A percentile compares a stretch with the other conserved stretches of the same genome.
phyloP scores from a whole-genome alignment of 2,888 invertebrate species.

The Lithophane leautieri region DNA sequence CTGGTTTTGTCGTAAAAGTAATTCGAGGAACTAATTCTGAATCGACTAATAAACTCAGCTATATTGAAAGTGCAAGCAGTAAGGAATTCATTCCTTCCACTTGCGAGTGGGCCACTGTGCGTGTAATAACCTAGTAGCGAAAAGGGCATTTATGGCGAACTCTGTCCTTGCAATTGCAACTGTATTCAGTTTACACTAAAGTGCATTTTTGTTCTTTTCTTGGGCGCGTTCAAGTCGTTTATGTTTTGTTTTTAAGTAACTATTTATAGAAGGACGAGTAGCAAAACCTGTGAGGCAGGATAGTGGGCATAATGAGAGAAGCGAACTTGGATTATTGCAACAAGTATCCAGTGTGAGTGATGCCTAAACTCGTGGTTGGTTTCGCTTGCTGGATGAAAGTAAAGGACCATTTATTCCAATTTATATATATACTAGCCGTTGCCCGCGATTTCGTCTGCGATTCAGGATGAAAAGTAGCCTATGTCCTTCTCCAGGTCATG shows the following conservation, averaged over 20 bases:
- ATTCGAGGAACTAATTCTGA: slow-evolving; percentile 75
- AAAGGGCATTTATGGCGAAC: slow-evolving; percentile 56
- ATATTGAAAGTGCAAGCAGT: slow-evolving; percentile 88
- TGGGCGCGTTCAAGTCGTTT: slow-evolving; percentile 61
- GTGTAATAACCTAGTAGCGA: slow-evolving; percentile 46
- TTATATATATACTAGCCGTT: not conserved
- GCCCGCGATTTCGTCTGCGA: no score
- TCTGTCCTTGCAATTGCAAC: slow-evolving; percentile 55
- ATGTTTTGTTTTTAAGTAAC: slow-evolving; percentile 65
- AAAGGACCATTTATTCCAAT: slow-evolving; percentile 13
- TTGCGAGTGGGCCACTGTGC: slow-evolving; percentile 85
- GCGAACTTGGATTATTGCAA: slow-evolving; percentile 79
- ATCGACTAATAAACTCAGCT: slow-evolving; percentile 77
- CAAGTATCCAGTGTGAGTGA: slow-evolving; percentile 74
- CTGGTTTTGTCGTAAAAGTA: slow-evolving; percentile 60
- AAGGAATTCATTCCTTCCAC: slow-evolving; percentile 84
- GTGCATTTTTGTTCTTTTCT: slow-evolving; percentile 61
- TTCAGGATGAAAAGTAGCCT: no score
- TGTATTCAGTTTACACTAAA: slow-evolving; percentile 54
- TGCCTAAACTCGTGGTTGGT: slow-evolving; percentile 59
- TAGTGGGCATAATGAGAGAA: slow-evolving; percentile 81
- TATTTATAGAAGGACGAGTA: slow-evolving; percentile 87
- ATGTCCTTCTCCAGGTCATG: no score
- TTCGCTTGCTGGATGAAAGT: slow-evolving; percentile 27
- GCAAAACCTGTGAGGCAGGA: slow-evolving; percentile 86